Evolutionary conservation across 2,888 invertebrate species (phyloP), one percentile per base, ranked within the genome.

Genomic region (Plusia festucae): DNA sequence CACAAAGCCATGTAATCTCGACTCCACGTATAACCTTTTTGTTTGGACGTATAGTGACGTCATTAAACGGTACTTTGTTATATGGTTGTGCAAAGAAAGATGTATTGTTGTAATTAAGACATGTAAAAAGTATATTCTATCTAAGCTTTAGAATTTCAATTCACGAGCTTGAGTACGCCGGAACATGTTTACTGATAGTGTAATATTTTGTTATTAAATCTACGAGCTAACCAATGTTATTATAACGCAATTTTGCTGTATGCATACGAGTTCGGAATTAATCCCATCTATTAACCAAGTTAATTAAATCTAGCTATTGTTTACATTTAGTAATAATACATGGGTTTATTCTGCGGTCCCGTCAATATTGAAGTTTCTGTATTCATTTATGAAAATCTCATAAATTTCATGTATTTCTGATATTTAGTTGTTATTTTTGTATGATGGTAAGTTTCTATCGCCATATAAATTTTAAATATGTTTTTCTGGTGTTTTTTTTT

Each of bases 1-100:
- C 15, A 58, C 20, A 8, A 1, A 49, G 30, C 32, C 15, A 46
- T 46, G 70, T 65, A 51, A 53, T 75, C 53, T 75, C 57, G 22
- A 7, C 56, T 46, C 51, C 27, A 69, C 6, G 53, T 51, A 0
- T 54, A 54, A 20, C 16, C 46, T 64, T 57, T 46, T n/a, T 20
- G 40, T 46, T 16, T 24, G 1, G 24, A 20, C 18, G 9, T 18
- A n/a, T n/a, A 18, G 46, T 18, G 16, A 20, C 13, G 46, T 49
- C 2, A 11, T 49, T 20, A 49, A 46, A 49, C 11, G 46, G 18
- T 18, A 13, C 11, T 49, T 49, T 49, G 20, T 20, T 18, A 7
- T 9, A 9, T 9, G 2, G 9, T 18, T 18, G 18, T 46, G 11
- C 11, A 46, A 18, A 44, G 44, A 44, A n/a, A n/a, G n/a, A n/a